Evolutionary conservation across 2,888 invertebrate species (phyloP), one percentile per base, ranked within the genome.

Genomic region (Lysandra bellargus): DNA sequence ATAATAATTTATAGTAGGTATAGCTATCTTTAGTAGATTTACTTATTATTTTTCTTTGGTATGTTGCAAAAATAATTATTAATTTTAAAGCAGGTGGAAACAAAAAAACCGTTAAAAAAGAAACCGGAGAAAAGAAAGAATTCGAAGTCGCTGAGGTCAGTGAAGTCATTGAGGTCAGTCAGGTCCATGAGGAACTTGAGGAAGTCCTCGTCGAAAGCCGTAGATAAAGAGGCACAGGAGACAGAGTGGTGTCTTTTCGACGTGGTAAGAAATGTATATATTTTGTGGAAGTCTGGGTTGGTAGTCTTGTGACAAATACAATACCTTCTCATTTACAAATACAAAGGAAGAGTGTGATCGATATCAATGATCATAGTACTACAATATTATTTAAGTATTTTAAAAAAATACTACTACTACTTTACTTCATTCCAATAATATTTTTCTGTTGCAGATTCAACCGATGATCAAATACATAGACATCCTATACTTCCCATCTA

Each of bases 401-500:
- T 23, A 23, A 23, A 23, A 23, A 23, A 23, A 23, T 23, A 23
- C 23, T 23, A 23, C 23, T 57, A 57, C 17, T 17, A 0, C 7
- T 6, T 3, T 5, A 60, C n/a, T 60, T 49, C 6, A 49, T 49
- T 49, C 1, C 0, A 49, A 49, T 49, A 9, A 49, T 49, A 57
- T 74, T 77, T 74, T 57, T 61, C 4, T 64, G 17, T 88, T 87
- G 33, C 85, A 92, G 92, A 80, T 93, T 1, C 80, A 83, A 37
- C 76, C 80, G 4, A 78, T 88, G 6, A 79, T 88, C 0, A 85
- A 87, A 69, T 72, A 78, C 4, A 44, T 87, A 0, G 83, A 81
- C 78, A 80, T 90, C 0, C n/a, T 89, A 0, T 89, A 84, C 82
- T 90, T 86, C 69, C 93, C 94, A 0, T 92, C 93, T 0, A 85